Conservation (phyloP, 2,797 vertebrate species). For the Hyperoplus lanceolatus region DNA sequence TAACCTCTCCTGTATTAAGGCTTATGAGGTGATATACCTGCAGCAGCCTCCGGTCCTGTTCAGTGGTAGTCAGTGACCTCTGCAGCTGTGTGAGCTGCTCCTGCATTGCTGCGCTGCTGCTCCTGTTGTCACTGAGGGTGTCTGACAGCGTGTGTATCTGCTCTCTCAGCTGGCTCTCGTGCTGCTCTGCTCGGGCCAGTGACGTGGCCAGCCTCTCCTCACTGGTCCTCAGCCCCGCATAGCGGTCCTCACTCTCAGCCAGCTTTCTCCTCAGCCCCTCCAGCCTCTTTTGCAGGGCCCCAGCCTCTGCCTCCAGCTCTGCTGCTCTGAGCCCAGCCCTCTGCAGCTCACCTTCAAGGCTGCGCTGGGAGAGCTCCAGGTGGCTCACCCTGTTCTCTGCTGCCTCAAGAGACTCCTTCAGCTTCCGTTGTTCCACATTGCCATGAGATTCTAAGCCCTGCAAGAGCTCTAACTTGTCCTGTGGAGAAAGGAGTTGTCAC, state of each 20-base stretch:
- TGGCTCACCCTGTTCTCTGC: conserved; percentile 75
- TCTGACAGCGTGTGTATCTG: conserved; percentile 79
- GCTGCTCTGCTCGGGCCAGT: conserved; percentile 82
- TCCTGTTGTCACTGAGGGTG: conserved; percentile 75
- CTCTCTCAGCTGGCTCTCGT: conserved; percentile 84
- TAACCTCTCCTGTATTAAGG: not conserved
- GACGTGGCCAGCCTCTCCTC: conserved; percentile 77
- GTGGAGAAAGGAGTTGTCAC: conserved; percentile 1
- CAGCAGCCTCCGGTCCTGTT: conserved; percentile 84
- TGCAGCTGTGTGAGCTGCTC: conserved; percentile 84
- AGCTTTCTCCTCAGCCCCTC: conserved; percentile 79
- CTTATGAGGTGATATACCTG: conserved; percentile 78
- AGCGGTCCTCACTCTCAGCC: conserved; percentile 81
- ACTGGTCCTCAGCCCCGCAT: conserved; percentile 63
- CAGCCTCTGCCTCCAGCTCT: conserved; percentile 82
- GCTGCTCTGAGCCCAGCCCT: conserved; percentile 74
- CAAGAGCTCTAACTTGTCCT: conserved; percentile 82
- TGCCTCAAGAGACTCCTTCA: conserved; percentile 83
- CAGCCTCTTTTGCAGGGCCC: conserved; percentile 78
- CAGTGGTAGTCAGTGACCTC: conserved; percentile 80
- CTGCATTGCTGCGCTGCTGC: conserved; percentile 74
- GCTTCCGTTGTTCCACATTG: conserved; percentile 77
- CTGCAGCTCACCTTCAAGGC: conserved; percentile 86
- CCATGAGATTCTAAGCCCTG: conserved; percentile 72
- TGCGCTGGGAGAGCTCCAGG: conserved; percentile 81